A percentile compares a stretch with the other conserved stretches of the same genome.
Evolutionary conservation across 1,140 invertebrate genomes (phyloP).

Genomic region (Halotydeus destructor): DNA sequence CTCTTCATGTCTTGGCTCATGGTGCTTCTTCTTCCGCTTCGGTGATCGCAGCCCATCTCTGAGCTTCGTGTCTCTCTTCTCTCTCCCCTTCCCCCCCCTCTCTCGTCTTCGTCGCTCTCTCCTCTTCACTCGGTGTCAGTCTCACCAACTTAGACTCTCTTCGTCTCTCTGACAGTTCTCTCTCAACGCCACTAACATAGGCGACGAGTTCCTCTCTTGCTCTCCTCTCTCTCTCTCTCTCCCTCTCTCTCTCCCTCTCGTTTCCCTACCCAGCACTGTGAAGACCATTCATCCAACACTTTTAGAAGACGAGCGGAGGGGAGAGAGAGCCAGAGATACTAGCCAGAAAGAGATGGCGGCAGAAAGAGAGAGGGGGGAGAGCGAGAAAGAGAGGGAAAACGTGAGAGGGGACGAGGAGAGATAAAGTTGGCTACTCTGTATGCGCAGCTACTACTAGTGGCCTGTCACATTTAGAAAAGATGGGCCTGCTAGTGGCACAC

Average conservation of each 20-base stretch:
- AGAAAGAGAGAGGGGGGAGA: slow-evolving; percentile 4
- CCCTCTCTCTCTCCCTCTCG: not conserved
- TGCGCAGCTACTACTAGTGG: not conserved
- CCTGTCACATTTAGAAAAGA: not conserved
- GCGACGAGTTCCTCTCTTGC: too few species aligned
- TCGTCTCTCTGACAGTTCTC: too few species aligned
- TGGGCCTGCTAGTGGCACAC: not conserved
- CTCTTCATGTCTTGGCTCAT: not conserved
- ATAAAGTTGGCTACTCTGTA: not conserved
- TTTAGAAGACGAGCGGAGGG: not conserved
- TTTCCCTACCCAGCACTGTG: not conserved
- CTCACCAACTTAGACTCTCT: not conserved
- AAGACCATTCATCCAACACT: not conserved
- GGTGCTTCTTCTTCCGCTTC: not conserved
- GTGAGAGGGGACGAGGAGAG: not conserved
- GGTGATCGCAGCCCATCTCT: too few species aligned
- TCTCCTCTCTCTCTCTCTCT: slow-evolving; percentile 2
- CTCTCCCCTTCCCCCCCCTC: not conserved
- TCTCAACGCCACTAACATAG: too few species aligned
- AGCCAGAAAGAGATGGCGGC: not conserved
- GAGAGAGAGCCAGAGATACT: not conserved
- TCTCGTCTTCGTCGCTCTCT: not conserved
- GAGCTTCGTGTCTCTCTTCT: not conserved
- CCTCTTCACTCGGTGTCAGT: not conserved
- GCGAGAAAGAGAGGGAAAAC: not conserved